Evolutionary conservation across 2,888 invertebrate genomes (phyloP).

Genomic region (Mechanitis mazaeus): DNA sequence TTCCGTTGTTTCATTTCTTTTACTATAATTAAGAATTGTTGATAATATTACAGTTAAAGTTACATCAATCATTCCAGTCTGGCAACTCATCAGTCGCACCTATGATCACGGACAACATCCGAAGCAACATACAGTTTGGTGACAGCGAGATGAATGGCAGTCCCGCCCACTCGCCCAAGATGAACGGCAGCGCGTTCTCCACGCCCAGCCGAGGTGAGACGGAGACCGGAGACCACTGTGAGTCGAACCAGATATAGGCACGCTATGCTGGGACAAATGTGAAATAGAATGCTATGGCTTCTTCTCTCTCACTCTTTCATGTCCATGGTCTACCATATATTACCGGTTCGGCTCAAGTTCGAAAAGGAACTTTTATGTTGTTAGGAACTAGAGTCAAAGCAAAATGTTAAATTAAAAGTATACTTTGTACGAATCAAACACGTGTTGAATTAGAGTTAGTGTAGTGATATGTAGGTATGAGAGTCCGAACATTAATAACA

Average conservation of each 20-base stretch:
- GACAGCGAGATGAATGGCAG: constrained; percentile 60
- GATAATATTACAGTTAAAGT: no score
- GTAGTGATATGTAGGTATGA: no score
- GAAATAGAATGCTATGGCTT: constrained; percentile 23
- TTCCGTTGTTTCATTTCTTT: no score
- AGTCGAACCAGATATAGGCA: constrained; percentile 66
- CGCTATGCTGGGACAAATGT: constrained; percentile 33
- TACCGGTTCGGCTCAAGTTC: no score
- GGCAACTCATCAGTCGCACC: constrained; percentile 64
- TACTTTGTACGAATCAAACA: no score
- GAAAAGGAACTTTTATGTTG: no score
- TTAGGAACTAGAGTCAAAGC: no score
- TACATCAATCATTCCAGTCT: constrained; percentile 44
- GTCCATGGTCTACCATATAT: no score
- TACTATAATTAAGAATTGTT: no score
- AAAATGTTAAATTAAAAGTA: no score
- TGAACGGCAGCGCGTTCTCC: constrained; percentile 61
- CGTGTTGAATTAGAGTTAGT: no score
- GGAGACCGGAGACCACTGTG: constrained; percentile 67
- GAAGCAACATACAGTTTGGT: constrained; percentile 78
- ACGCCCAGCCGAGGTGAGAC: constrained; percentile 73
- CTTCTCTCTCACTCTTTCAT: not conserved
- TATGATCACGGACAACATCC: constrained; percentile 77
- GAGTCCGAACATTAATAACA: no score
- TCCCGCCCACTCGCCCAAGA: constrained; percentile 57